phyloP scores from a whole-genome alignment of 1,140 invertebrate genomes.

The Trachymyrmex septentrionalis region DNA sequence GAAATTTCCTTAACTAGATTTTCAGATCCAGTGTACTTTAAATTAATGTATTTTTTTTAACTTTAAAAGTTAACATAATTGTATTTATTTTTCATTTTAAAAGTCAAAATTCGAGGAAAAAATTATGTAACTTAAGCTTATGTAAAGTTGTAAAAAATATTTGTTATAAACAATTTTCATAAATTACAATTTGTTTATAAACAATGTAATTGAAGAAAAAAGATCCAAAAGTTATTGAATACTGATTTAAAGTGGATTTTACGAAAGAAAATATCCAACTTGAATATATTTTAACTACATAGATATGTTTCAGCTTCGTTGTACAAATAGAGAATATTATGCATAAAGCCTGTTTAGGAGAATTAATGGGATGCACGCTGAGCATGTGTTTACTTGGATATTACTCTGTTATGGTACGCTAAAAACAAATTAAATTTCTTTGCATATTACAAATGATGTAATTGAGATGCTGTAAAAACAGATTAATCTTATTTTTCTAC shows the following conservation, averaged over 20 bases:
- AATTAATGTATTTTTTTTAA: no score
- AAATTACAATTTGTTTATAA: no score
- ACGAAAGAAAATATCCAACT: not conserved
- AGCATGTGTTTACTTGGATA: constrained; percentile 77
- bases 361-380: constrained; percentile 77
- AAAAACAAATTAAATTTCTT: constrained; percentile 13
- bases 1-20: no score
- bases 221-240: no score
- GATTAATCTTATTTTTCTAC: not conserved
- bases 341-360: constrained; percentile 71
- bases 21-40: no score
- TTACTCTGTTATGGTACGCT: constrained; percentile 78
- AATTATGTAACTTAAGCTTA: no score
- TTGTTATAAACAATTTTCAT: no score
- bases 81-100: no score
- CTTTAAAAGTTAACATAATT: no score
- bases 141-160: no score
- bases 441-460: not conserved
- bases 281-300: not conserved
- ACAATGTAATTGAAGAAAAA: no score
- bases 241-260: not conserved
- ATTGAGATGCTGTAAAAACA: not conserved
- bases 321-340: constrained; percentile 72
- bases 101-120: no score
- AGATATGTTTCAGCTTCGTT: constrained; percentile 72